Conservation (phyloP, 2,888 invertebrate genomes). For the Phasia obesa region DNA sequence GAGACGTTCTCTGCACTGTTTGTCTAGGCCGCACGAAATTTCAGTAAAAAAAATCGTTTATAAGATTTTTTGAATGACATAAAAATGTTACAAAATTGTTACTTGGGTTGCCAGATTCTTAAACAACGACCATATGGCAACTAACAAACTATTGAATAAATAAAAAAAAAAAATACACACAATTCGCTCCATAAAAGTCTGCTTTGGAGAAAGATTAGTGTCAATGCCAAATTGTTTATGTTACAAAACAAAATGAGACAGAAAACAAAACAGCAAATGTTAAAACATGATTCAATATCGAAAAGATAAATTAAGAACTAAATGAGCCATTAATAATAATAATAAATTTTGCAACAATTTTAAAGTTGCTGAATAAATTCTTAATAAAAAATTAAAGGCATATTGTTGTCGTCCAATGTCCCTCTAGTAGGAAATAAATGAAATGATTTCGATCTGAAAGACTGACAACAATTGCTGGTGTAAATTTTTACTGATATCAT, state of each 20-base stretch:
- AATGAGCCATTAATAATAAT: not conserved
- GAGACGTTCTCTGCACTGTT: too few relatives aligned
- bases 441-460: conserved; percentile 9
- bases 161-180: not conserved
- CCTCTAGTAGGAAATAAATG: conserved; percentile 33
- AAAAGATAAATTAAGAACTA: conserved; percentile 26
- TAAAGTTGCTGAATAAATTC: too few relatives aligned
- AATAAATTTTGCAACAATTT: not conserved
- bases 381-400: not conserved
- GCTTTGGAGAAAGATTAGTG: conserved; percentile 44
- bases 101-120: conserved; percentile 1
- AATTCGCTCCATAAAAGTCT: conserved; percentile 47
- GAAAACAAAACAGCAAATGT: conserved; percentile 40
- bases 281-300: conserved; percentile 24
- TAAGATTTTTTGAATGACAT: too few relatives aligned
- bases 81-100: not conserved
- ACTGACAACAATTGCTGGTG: not conserved
- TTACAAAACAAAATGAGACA: conserved; percentile 26
- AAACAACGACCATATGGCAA: conserved; percentile 31
- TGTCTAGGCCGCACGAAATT: too few relatives aligned
- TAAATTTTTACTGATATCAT: not conserved
- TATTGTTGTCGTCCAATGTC: not conserved
- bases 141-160: not conserved
- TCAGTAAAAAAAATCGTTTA: too few relatives aligned
- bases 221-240: conserved; percentile 52